These are phyloP conservation scores for Babylonia areolata DNA, from an alignment of 1,140 invertebrate species.

Conservation along the genomic window DNA sequence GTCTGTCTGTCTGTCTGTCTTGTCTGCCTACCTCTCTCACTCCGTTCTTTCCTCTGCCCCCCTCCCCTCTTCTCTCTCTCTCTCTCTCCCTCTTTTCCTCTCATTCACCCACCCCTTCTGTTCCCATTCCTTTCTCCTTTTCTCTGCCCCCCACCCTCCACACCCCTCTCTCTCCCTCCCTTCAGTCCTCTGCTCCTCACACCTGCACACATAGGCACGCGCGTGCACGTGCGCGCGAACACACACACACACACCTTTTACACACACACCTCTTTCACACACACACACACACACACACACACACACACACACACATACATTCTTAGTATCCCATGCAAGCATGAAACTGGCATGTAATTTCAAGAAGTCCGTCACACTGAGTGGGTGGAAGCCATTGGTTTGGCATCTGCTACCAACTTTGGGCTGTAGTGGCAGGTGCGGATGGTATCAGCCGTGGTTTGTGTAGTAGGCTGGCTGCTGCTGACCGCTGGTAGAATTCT, in stretches of 20 bases:
- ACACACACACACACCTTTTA: no score
- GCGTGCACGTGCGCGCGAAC: no score
- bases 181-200: background rate
- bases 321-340: background rate
- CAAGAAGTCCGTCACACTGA: no score
- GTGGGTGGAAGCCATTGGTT: no score
- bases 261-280: background rate
- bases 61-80: conserved; percentile 21
- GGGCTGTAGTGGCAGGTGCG: no score
- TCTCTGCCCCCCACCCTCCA: conserved; percentile 1
- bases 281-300: conserved; percentile 23
- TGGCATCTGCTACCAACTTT: no score
- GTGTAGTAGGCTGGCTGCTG: no score
- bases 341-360: no score
- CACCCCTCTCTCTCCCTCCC: background rate
- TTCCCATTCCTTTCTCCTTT: background rate
- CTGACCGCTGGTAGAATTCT: no score
- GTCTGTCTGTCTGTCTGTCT: background rate
- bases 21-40: conserved; percentile 20
- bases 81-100: conserved; percentile 37
- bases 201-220: no score
- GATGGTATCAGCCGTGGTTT: no score
- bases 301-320: conserved; percentile 9
- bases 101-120: conserved; percentile 22
- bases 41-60: conserved; percentile 28